Base-by-base conservation (phyloP, 1,140 invertebrate species). In the Glomeris maerens region DNA sequence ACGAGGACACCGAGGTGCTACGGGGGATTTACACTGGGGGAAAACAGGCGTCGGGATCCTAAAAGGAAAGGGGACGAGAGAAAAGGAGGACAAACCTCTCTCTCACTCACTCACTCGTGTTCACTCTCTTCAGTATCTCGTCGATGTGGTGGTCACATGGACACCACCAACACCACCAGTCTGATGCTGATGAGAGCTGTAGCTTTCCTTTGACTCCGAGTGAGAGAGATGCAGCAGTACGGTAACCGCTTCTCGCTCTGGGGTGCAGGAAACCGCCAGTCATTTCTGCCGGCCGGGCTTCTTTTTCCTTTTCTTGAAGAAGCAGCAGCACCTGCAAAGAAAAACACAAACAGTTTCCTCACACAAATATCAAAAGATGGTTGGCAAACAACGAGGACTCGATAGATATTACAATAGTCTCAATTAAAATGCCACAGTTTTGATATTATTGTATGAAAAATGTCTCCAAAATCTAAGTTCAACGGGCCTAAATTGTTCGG, bases 281-380 rank as follows among this genome's bases (percentile, higher is more conserved):
- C 62, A 63, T 56, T 63, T 63, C 38, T 59, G 58, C 42, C 72
- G 59, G 63, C 77, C 77, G 61, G 78, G 79, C 78, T 92, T 92
- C 80, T 92, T 92, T 84, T 91, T 92, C 81, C 90, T 89, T 68
- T 86, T 78, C 71, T 89, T 88, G 78, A 92, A 92, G 79, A 92
- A 92, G 72, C 87, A 92, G 74, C 89, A 93, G 74, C 86, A 90
- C 77, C 88, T 92, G 78, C 66, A 80, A 78, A 47, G 38, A 73
- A 73, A 57, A 59, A 52, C 70, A 71, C 10, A 36, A 13, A 36
- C 17, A 10, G 17, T 36, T 13, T 17, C 31, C 10, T 17, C 31
- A 36, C 31, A 13, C 17, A 17, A 36, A 36, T 13, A 13, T 36
- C 10, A 13, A 36, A 36, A 17, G 17, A 36, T 17, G 17, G 10